Evolutionary conservation across 2,888 invertebrate species (phyloP), one percentile per base, ranked within the genome.

Genomic region (Beris chalybata): DNA sequence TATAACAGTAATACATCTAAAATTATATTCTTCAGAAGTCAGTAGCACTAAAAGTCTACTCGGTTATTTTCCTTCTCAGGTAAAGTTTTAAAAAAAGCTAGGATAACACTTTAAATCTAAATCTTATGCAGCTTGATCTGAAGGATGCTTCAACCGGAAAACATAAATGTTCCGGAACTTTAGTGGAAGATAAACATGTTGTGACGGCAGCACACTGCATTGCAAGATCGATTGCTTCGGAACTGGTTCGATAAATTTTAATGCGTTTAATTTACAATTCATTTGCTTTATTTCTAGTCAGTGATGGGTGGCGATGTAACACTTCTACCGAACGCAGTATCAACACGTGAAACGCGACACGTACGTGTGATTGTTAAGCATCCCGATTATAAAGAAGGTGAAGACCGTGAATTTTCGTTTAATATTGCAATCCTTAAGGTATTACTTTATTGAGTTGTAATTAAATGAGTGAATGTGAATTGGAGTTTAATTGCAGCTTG

Each of bases 101-200:
- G 38, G 1, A 1, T 1, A 38, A 38, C 5, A 38, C 9, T 38
- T 7, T 9, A 9, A 38, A 38, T 38, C 38, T 7, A 3, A 38
- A 38, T 38, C 1, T 7, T 5, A 38, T 38, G 38, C 12, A 58
- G 58, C 7, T 31, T 15, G 58, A 58, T 30, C 7, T 58, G 6
- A 58, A 58, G 29, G 58, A 58, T 45, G 58, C 58, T 5, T 15
- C 13, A 12, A 58, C 45, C 12, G 29, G 58, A 12, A 58, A 58
- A 45, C 58, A 58, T 12, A 58, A 47, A 30, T 58, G 58, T 29
- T 45, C 45, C 38, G 58, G 58, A 22, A 58, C 58, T 12, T 47
- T 58, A 30, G 45, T 58, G n/a, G 58, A 58, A 58, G 58, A 58
- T 44, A 58, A 45, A 47, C 58, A 58, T 58, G 58, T 58, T 5